phyloP scores from a whole-genome alignment of 2,888 invertebrate genomes.

The Lutraria lutraria region DNA sequence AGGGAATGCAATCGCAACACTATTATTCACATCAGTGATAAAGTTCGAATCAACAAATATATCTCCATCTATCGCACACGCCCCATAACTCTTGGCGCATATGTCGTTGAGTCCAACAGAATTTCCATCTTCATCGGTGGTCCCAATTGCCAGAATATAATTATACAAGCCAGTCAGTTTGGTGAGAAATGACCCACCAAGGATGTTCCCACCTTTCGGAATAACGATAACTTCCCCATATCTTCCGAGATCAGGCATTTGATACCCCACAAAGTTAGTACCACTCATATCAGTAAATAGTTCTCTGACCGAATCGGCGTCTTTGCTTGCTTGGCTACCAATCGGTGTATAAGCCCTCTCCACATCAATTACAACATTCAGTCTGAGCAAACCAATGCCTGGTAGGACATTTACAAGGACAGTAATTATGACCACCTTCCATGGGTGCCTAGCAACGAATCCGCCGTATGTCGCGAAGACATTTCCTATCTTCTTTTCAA shows the following conservation, averaged over 20 bases:
- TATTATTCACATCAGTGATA: background rate
- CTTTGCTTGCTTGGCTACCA: slow-evolving; percentile 74
- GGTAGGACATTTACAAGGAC: slow-evolving; percentile 64
- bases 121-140: slow-evolving; percentile 32
- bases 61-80: slow-evolving; percentile 58
- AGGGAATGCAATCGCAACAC: slow-evolving; percentile 57
- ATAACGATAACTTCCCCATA: slow-evolving; percentile 64
- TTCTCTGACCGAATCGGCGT: slow-evolving; percentile 59
- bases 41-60: slow-evolving; percentile 49
- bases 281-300: slow-evolving; percentile 71
- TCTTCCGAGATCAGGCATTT: slow-evolving; percentile 42
- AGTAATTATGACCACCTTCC: slow-evolving; percentile 50
- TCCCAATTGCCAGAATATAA: background rate
- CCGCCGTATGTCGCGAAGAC: slow-evolving; percentile 60
- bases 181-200: slow-evolving; percentile 45
- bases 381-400: slow-evolving; percentile 69
- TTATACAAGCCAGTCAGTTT: slow-evolving; percentile 48
- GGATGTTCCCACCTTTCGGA: slow-evolving; percentile 47
- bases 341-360: slow-evolving; percentile 76
- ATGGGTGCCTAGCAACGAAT: slow-evolving; percentile 59
- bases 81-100: slow-evolving; percentile 47
- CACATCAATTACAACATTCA: slow-evolving; percentile 72
- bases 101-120: slow-evolving; percentile 35
- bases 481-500: slow-evolving; percentile 56
- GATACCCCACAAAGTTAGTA: slow-evolving; percentile 58